Base-by-base conservation (phyloP, 1,140 invertebrate species). In the Drosophila lowei region DNA sequence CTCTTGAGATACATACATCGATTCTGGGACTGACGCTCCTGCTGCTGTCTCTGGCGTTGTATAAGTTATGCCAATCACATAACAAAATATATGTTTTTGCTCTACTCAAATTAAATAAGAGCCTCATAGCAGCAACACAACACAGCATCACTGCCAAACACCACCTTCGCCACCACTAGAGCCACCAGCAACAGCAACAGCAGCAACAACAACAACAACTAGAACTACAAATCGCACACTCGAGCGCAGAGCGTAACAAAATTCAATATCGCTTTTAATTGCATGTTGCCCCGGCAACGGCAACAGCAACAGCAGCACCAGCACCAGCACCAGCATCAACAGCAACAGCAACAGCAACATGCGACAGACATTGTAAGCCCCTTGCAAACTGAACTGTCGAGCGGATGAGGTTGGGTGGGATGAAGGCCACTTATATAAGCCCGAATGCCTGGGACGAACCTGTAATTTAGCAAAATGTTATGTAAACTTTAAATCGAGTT, bases 221-320 rank as follows among this genome's bases (percentile, higher is more conserved):
- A 56, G 55, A 61, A 81, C 56, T 72, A 63, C 76, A 75, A 65
- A 84, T 79, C 71, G 79, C 71, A 83, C 64, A 83, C 79, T 84
- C 79, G 23, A 84, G 79, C 80, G 79, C 72, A 84, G 74, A 85
- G 81, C 79, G 81, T 84, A 84, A 84, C 77, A 85, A 85, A 85
- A 85, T 85, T 85, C 80, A 85, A 88, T 85, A 85, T 86, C 81
- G 81, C 80, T 88, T 86, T 85, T 85, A 85, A 85, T 85, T 85
- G 80, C 80, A 80, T 85, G 80, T 85, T 85, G 83, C 83, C 83
- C 57, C 50, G 80, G 80, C 80, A 85, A 85, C 80, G 70, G 53
- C 72, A 77, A 16, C 76, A 77, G 13, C 75, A 56, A 0, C 72
- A 60, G 0, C 68, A 68, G 11, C 65, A 62, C 3, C 75, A 56